Evolutionary conservation across 2,113 vertebrate genomes (phyloP).

Genomic region (Tachysurus vachellii): DNA sequence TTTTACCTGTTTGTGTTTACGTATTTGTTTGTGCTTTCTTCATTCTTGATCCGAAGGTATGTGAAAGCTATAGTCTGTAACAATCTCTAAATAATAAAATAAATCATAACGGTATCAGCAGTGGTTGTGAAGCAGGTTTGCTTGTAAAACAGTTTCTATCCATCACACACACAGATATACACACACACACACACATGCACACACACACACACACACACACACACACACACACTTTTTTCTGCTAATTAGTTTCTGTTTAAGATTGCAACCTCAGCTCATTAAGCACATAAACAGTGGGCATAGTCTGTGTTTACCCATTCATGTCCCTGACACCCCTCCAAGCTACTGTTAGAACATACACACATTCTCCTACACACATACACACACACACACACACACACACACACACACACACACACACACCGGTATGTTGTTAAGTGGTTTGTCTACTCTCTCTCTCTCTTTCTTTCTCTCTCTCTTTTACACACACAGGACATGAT

Average conservation of each 20-base stretch:
- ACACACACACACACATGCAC: background rate
- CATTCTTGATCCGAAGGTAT: background rate
- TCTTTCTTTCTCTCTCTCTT: background rate
- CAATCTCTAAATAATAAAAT: background rate
- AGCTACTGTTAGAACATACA: slow-evolving; percentile 29
- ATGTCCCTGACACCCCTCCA: slow-evolving; percentile 33
- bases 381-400: background rate
- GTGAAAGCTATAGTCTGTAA: background rate
- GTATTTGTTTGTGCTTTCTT: background rate
- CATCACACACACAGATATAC: no score
- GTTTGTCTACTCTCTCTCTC: background rate
- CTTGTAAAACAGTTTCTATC: background rate
- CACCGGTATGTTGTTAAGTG: background rate
- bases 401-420: background rate
- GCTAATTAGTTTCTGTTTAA: slow-evolving; percentile 35
- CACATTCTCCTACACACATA: background rate
- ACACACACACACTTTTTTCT: background rate
- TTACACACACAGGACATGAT: slow-evolving; percentile 74
- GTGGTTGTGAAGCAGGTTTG: background rate
- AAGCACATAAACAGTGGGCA: slow-evolving; percentile 42
- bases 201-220: slow-evolving; percentile 20
- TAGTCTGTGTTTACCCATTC: slow-evolving; percentile 18
- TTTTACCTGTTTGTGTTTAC: background rate
- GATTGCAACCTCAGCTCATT: slow-evolving; percentile 39
- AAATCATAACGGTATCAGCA: background rate